Percentiles rank a stretch among this genome's conserved stretches.
These are phyloP conservation scores for Sesamia nonagrioides DNA, from an alignment of 1,140 invertebrate species.

Conservation along the genomic window DNA sequence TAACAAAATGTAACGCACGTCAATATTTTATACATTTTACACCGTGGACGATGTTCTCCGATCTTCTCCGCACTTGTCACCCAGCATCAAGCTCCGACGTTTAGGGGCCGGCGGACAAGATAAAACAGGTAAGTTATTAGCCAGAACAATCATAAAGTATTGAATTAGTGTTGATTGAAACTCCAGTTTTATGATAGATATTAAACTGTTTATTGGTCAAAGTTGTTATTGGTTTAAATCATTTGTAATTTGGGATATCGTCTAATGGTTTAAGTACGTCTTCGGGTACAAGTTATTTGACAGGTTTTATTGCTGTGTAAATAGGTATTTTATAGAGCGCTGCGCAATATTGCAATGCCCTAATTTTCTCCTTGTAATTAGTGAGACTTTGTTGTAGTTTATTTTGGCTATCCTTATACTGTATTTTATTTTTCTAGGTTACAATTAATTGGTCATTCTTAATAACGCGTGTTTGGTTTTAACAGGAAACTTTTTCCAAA, in stretches of 20 bases:
- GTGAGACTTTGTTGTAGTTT: not conserved
- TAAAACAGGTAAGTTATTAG: conserved; percentile 43
- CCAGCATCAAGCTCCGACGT: conserved; percentile 37
- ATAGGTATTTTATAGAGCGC: not conserved
- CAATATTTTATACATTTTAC: conserved; percentile 63
- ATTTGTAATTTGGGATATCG: conserved; percentile 29
- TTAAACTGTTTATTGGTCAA: conserved; percentile 32
- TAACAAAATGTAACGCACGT: conserved; percentile 41
- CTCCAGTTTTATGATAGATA: conserved; percentile 38
- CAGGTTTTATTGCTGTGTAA: conserved; percentile 25
- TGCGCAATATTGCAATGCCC: not conserved
- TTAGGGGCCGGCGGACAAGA: conserved; percentile 29
- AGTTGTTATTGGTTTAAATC: conserved; percentile 34
- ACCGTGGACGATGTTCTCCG: conserved; percentile 43
- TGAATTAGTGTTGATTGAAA: conserved; percentile 31
- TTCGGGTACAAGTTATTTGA: not conserved
- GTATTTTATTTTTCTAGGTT: no score
- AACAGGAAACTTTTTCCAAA: not conserved
- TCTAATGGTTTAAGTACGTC: not conserved
- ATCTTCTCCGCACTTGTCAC: conserved; percentile 36
- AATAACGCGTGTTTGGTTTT: no score
- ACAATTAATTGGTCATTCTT: no score
- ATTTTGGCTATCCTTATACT: not conserved
- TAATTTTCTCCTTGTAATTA: conserved; percentile 4
- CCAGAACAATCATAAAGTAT: conserved; percentile 10